Conservation (phyloP, 2,797 vertebrate genomes). For the Arnoldichthys spilopterus region DNA sequence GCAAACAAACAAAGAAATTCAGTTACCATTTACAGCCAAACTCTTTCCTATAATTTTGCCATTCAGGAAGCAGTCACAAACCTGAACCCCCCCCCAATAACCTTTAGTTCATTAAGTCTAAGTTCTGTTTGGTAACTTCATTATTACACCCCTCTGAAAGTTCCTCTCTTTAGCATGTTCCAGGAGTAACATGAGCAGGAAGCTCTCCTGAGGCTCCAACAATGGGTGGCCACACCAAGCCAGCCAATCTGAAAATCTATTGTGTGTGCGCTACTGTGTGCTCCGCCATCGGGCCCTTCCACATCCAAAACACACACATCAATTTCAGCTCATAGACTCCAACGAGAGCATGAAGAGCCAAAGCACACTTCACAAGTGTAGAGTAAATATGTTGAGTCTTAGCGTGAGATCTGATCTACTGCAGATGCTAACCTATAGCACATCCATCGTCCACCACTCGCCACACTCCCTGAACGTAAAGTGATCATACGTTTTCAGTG, state of each 20-base stretch:
- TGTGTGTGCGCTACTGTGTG: conserved; percentile 43
- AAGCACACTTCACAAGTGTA: conserved; percentile 44
- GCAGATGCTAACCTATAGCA: conserved; percentile 5
- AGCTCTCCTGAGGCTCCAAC: conserved; percentile 48
- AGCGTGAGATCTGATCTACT: conserved; percentile 11
- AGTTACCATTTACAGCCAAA: neutral
- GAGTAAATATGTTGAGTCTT: conserved; percentile 34
- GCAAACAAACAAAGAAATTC: no score
- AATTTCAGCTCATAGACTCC: conserved; percentile 32
- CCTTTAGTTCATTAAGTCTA: conserved; percentile 44
- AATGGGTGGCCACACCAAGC: conserved; percentile 51
- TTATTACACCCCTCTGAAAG: conserved; percentile 48
- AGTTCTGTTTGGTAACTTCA: conserved; percentile 58
- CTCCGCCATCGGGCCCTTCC: conserved; percentile 10
- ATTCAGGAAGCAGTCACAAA: neutral
- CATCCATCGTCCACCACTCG: conserved; percentile 6
- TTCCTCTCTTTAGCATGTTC: conserved; percentile 48
- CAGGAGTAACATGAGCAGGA: conserved; percentile 51
- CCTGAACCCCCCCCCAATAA: no score
- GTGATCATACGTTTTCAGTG: neutral
- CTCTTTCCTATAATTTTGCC: neutral
- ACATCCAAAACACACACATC: conserved; percentile 60
- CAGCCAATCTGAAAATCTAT: conserved; percentile 45
- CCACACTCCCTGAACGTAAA: neutral
- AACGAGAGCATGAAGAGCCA: conserved; percentile 39